A percentile compares a stretch with the other conserved stretches of the same genome.
These are phyloP conservation scores for Chloropsis cyanopogon DNA, from an alignment of 2,113 vertebrate species.

Conservation along the genomic window DNA sequence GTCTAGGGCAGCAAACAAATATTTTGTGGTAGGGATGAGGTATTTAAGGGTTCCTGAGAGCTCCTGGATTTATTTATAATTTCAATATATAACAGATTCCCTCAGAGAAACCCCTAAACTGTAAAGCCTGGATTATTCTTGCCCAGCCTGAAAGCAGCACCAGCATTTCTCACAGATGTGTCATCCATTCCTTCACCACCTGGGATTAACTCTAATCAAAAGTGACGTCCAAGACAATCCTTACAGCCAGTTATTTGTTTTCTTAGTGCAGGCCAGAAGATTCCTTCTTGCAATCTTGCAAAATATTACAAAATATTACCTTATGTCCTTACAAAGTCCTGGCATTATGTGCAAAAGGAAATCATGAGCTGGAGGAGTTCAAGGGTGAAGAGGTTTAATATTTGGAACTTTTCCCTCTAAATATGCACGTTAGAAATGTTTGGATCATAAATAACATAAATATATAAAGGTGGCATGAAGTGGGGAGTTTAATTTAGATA, in stretches of 20 bases:
- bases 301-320: not conserved
- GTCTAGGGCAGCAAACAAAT: not conserved
- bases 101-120: not conserved
- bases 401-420: not conserved
- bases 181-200: constrained; percentile 28
- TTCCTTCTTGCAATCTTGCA: not conserved
- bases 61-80: not conserved
- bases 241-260: constrained; percentile 2
- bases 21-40: not conserved
- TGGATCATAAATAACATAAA: not conserved
- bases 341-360: not conserved
- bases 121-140: not conserved
- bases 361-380: not conserved
- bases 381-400: not conserved
- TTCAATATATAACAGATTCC: not conserved
- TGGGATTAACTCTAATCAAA: constrained; percentile 45
- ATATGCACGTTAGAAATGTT: not conserved
- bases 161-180: constrained; percentile 21
- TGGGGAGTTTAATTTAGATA: not conserved
- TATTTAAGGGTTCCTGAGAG: not conserved
- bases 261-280: not conserved
- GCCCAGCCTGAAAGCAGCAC: not conserved
- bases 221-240: constrained; percentile 16
- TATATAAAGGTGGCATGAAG: not conserved
- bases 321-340: not conserved